Evolutionary conservation across 2,113 vertebrate species (phyloP), one percentile per base, ranked within the genome.

Genomic region (Onychorhynchus coronatus): DNA sequence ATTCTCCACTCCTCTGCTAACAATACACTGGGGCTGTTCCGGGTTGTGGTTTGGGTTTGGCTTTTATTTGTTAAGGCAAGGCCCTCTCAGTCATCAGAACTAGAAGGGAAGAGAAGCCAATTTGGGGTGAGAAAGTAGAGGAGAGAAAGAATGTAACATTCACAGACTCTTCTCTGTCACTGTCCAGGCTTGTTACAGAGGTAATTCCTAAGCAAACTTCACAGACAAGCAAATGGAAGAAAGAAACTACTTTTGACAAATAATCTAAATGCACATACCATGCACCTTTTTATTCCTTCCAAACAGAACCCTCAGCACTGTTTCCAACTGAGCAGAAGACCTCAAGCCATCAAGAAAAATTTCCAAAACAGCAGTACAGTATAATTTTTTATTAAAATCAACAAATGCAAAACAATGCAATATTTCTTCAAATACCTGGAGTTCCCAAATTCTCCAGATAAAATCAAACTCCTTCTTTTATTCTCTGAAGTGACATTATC

Each of bases 201-300:
- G 49, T 30, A 87, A 41, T 12, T 72, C 83, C 68, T 62, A 46
- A 42, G 62, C 25, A 93, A 61, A 83, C 47, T 83, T 62, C 63
- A 79, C 58, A 70, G 67, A 65, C 18, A 42, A 59, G 50, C 7
- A 2, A 81, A 33, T 33, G 58, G 46, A 82, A 91, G 56, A 65
- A 75, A 76, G 9, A 75, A 95, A 81, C 30, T 39, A 20, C n/a
- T 93, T 89, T 44, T 85, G 67, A 94, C 67, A 88, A 92, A 96
- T 85, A 72, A 76, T 33, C 49, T 73, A 88, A 80, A 61, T 27
- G 35, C 30, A 73, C 47, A 42, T 85, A 93, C 50, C 39, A 42
- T 75, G 41, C 37, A 58, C 25, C 44, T 30, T 74, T 77, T 59
- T 35, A 14, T 12, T 8, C 22, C 39, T 85, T 65, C 49, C 53